Percentiles rank a stretch among this genome's conserved stretches.
These are phyloP conservation scores for Podocnemis expansa DNA, from an alignment of 2,113 vertebrate species.

Conservation along the genomic window DNA sequence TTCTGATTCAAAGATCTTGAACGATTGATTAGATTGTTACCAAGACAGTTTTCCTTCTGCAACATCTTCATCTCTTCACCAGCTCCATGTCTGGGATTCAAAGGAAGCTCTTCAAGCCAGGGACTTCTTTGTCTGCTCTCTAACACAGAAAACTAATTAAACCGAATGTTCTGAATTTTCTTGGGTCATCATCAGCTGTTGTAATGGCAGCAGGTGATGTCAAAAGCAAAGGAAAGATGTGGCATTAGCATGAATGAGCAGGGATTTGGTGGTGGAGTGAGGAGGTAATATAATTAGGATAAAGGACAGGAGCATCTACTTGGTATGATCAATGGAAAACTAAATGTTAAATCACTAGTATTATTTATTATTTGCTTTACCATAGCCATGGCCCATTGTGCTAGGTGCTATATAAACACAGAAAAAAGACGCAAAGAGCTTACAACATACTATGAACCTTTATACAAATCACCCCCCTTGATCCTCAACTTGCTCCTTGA, in stretches of 20 bases:
- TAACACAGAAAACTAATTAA: not conserved
- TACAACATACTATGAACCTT: not conserved
- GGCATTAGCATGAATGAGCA: not conserved
- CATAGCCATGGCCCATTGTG: not conserved
- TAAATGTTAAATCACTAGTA: not conserved
- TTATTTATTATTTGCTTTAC: not conserved
- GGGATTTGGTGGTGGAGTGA: not conserved
- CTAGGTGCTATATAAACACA: not conserved
- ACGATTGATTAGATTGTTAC: not conserved
- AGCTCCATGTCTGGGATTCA: not conserved
- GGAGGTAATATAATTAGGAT: not conserved
- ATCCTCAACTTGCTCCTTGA: conserved; percentile 6
- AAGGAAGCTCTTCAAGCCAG: not conserved
- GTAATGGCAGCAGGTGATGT: not conserved
- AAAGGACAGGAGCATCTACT: not conserved
- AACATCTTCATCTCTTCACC: not conserved
- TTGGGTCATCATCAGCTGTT: not conserved
- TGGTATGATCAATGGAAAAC: not conserved
- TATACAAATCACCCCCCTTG: not conserved
- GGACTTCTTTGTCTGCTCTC: not conserved
- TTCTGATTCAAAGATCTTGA: rapidly evolving
- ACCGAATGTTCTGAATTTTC: not conserved
- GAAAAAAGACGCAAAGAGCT: not conserved
- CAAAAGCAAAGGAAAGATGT: not conserved
- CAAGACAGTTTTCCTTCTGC: not conserved